Conservation (phyloP, 2,888 invertebrate species). For the Latrodectus hesperus region DNA sequence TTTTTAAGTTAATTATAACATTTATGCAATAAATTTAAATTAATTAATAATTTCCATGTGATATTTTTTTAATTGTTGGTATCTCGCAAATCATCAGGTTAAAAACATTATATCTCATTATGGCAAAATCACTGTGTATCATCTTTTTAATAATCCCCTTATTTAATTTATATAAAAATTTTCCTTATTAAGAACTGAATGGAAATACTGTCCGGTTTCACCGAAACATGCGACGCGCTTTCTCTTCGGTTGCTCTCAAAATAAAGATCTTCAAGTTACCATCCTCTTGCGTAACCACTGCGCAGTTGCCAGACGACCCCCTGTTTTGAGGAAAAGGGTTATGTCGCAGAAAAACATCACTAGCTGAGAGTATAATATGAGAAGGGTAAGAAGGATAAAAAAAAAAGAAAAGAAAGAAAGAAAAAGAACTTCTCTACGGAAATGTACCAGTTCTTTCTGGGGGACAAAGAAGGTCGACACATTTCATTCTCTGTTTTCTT, state of each 20-base stretch:
- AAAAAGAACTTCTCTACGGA: slow-evolving; percentile 15
- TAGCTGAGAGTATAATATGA: slow-evolving; percentile 33
- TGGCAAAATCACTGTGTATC: too few relatives aligned
- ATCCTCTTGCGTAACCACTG: not conserved
- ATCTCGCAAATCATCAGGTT: too few relatives aligned
- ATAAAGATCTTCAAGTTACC: not conserved
- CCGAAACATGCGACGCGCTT: too few relatives aligned
- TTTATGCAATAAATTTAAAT: too few relatives aligned
- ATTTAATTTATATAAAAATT: too few relatives aligned
- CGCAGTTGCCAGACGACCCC: slow-evolving; percentile 27
- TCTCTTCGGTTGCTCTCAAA: not conserved
- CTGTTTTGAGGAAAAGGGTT: slow-evolving; percentile 15
- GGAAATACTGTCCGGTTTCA: too few relatives aligned
- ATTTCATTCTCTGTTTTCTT: slow-evolving; percentile 26
- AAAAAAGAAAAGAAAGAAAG: slow-evolving; percentile 7
- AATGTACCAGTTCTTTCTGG: slow-evolving; percentile 22
- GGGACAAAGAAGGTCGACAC: slow-evolving; percentile 41
- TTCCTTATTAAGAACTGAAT: too few relatives aligned
- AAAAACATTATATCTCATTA: too few relatives aligned
- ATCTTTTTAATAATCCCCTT: too few relatives aligned
- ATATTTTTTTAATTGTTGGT: too few relatives aligned
- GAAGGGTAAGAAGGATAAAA: not conserved
- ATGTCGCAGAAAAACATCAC: slow-evolving; percentile 29
- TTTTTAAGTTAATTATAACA: too few relatives aligned
- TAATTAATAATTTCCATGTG: too few relatives aligned